phyloP scores from a whole-genome alignment of 2,888 invertebrate genomes.

The Ophion ellenae region DNA sequence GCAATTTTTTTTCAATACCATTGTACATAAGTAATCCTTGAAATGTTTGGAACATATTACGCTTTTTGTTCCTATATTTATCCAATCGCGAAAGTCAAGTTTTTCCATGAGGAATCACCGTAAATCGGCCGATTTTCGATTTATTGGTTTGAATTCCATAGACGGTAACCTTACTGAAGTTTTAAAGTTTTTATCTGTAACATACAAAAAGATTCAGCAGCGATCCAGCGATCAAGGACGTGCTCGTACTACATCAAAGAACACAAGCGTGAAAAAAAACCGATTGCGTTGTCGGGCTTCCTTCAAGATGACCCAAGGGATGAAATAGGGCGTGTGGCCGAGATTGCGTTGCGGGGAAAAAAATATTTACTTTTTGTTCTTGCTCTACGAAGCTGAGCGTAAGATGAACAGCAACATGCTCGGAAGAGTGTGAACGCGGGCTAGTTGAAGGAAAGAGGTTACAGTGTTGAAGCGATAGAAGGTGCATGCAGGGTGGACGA shows the following conservation, averaged over 20 bases:
- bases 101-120: too few relatives aligned
- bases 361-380: background rate
- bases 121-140: too few relatives aligned
- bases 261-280: background rate
- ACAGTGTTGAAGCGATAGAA: constrained; percentile 17
- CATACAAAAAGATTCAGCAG: too few relatives aligned
- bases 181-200: too few relatives aligned
- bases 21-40: too few relatives aligned
- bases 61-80: too few relatives aligned
- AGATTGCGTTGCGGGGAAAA: background rate
- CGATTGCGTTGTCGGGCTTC: background rate
- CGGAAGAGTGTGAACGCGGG: background rate
- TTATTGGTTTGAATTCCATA: too few relatives aligned
- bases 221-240: background rate
- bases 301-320: background rate
- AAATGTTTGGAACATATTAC: too few relatives aligned
- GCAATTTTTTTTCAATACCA: background rate
- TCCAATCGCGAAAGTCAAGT: too few relatives aligned
- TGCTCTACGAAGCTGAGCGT: background rate
- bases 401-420: constrained; percentile 3
- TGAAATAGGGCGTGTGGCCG: background rate
- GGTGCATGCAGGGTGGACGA: constrained; percentile 9
- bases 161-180: too few relatives aligned
- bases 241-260: background rate
- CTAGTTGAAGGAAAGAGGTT: constrained; percentile 5